A percentile compares a stretch with the other conserved stretches of the same genome.
Evolutionary conservation across 92 coral and sea anemone species (phyloP).

Genomic region (Epizoanthus fatuus): DNA sequence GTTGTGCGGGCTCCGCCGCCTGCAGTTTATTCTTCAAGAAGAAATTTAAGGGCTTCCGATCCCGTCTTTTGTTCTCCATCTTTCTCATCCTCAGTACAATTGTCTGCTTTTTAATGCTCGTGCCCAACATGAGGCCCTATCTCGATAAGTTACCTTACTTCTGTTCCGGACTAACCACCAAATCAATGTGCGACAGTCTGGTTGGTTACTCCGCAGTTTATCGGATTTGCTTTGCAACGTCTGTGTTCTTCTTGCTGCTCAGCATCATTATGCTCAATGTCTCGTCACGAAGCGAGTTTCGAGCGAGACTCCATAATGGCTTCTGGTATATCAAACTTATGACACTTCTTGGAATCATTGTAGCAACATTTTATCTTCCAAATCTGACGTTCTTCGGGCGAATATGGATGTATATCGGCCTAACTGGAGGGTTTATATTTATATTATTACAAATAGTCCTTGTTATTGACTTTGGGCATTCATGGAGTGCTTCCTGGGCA

Average conservation of each 20-base stretch:
- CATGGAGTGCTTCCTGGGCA: constrained; percentile 99
- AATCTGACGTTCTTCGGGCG: constrained; percentile 70
- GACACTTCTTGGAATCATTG: constrained; percentile 73
- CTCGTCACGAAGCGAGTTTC: constrained; percentile 88
- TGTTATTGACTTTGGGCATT: constrained; percentile 94
- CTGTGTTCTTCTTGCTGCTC: constrained; percentile 74
- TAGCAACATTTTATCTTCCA: constrained; percentile 87
- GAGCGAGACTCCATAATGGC: constrained; percentile 92
- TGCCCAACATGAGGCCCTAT: constrained; percentile 86
- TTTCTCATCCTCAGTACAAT: constrained; percentile 81
- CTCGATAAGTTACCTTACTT: constrained; percentile 92
- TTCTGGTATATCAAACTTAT: constrained; percentile 96
- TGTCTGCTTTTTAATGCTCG: constrained; percentile 84
- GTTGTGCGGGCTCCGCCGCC: constrained; percentile 98
- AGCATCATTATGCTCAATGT: constrained; percentile 83
- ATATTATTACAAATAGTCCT: constrained; percentile 90
- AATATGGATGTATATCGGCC: constrained; percentile 96
- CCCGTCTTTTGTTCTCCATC: constrained; percentile 83
- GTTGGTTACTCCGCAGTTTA: constrained; percentile 99
- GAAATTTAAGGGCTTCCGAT: constrained; percentile 81
- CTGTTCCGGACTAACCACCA: constrained; percentile 83
- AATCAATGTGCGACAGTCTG: constrained; percentile 84
- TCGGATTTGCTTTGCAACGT: constrained; percentile 89
- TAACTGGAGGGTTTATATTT: constrained; percentile 95
- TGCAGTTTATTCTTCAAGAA: constrained; percentile 89